Conservation (phyloP, 1,140 invertebrate genomes). For the Plectrocnemia conspersa region DNA sequence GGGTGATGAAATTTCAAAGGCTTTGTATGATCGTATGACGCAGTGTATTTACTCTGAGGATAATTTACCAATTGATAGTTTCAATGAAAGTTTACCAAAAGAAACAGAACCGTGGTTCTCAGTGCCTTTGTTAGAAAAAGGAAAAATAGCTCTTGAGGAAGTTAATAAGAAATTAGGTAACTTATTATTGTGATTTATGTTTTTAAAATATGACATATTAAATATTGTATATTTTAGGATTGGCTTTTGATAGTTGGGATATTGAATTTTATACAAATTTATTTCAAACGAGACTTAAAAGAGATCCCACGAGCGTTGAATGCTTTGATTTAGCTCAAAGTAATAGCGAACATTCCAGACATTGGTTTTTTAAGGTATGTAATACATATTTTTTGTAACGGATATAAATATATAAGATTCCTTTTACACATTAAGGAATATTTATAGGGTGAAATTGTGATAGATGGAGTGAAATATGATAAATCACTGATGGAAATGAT, state of each 20-base stretch:
- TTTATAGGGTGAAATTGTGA: slow-evolving; percentile 73
- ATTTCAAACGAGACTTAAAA: slow-evolving; percentile 73
- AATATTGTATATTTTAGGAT: slow-evolving; percentile 47
- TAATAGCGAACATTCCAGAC: slow-evolving; percentile 89
- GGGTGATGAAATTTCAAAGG: slow-evolving; percentile 53
- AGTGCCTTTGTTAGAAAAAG: slow-evolving; percentile 75
- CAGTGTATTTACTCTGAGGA: slow-evolving; percentile 64
- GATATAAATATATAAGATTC: too few relatives aligned
- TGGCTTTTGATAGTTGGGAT: slow-evolving; percentile 87
- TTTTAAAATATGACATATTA: background rate
- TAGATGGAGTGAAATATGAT: slow-evolving; percentile 74
- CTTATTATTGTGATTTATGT: background rate
- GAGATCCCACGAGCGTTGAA: slow-evolving; percentile 96
- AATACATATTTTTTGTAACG: slow-evolving; percentile 37
- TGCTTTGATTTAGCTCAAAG: slow-evolving; percentile 98
- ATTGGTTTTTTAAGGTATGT: slow-evolving; percentile 82
- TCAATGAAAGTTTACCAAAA: slow-evolving; percentile 60
- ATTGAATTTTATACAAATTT: slow-evolving; percentile 80
- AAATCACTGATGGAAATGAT: slow-evolving; percentile 91
- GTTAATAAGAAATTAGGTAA: slow-evolving; percentile 79
- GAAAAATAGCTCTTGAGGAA: slow-evolving; percentile 72
- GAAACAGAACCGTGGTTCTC: slow-evolving; percentile 71
- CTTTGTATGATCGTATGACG: slow-evolving; percentile 76
- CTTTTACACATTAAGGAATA: slow-evolving; percentile 11
- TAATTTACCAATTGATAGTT: slow-evolving; percentile 67